A percentile compares a stretch with the other conserved stretches of the same genome.
Evolutionary conservation across 2,113 vertebrate species (phyloP).

Genomic region (Indri indri): DNA sequence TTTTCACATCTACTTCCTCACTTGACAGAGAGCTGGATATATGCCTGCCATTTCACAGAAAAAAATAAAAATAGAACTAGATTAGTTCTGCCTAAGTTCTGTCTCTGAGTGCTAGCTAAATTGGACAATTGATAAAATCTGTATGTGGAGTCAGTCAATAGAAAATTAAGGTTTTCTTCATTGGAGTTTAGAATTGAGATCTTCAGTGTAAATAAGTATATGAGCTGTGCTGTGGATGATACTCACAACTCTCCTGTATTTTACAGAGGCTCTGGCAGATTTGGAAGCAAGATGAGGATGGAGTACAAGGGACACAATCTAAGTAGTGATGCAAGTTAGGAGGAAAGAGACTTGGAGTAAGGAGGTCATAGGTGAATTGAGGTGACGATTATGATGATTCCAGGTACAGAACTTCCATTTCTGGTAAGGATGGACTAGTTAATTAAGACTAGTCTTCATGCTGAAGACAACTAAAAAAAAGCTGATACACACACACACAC

Average conservation of each 20-base stretch:
- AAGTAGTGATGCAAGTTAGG: background rate
- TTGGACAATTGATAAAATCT: constrained; percentile 68
- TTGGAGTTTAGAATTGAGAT: constrained; percentile 45
- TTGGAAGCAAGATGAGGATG: constrained; percentile 2
- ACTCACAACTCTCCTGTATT: background rate
- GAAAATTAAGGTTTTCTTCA: constrained; percentile 4
- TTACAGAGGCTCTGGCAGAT: background rate
- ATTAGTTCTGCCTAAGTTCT: constrained; percentile 62
- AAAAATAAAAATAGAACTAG: constrained; percentile 67
- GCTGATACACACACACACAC: background rate
- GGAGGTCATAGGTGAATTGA: background rate
- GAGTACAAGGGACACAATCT: background rate
- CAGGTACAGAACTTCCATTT: background rate
- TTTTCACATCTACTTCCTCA: constrained; percentile 52
- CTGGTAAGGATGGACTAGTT: background rate
- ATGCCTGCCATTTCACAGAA: constrained; percentile 51
- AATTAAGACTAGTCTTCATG: background rate
- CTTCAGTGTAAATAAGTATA: constrained; percentile 52
- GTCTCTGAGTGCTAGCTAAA: constrained; percentile 58
- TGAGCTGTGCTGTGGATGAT: background rate
- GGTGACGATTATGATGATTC: background rate
- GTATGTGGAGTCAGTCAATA: constrained; percentile 50
- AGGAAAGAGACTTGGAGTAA: background rate
- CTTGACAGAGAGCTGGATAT: constrained; percentile 62
- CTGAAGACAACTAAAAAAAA: background rate